These are phyloP conservation scores for Coregonus clupeaformis DNA, from an alignment of 2,113 vertebrate genomes.

Conservation along the genomic window DNA sequence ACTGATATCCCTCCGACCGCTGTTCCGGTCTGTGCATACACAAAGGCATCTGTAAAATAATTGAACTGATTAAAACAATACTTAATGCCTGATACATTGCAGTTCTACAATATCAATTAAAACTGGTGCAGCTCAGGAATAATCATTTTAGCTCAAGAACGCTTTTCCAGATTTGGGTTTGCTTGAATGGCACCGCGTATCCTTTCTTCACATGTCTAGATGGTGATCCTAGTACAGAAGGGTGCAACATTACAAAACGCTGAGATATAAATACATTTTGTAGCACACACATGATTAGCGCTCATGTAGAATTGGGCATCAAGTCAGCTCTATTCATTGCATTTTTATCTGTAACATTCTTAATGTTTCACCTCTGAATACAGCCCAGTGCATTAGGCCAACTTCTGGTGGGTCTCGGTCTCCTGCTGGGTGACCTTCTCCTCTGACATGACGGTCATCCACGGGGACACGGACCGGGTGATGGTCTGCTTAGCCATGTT, in stretches of 20 bases:
- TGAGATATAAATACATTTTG: too few relatives aligned
- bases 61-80: constrained; percentile 25
- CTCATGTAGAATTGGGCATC: too few relatives aligned
- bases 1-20: constrained; percentile 32
- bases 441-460: constrained; percentile 93
- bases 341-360: too few relatives aligned
- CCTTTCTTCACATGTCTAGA: constrained; percentile 28
- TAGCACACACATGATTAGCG: too few relatives aligned
- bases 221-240: not conserved
- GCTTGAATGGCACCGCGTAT: constrained; percentile 64
- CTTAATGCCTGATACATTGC: constrained; percentile 31
- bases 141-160: constrained; percentile 34
- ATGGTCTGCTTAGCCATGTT: constrained; percentile 93
- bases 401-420: constrained; percentile 87
- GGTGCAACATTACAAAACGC: too few relatives aligned
- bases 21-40: constrained; percentile 25
- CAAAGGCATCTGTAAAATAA: constrained; percentile 18
- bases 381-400: constrained; percentile 74
- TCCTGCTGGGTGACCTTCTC: constrained; percentile 94
- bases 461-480: constrained; percentile 89
- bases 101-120: constrained; percentile 41
- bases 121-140: constrained; percentile 45
- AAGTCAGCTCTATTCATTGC: too few relatives aligned
- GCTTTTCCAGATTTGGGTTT: constrained; percentile 49
- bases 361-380: too few relatives aligned